Evolutionary conservation across 30 jellyfish, hydroid and myxozoan genomes (phyloP), one percentile per base, ranked within the genome.

Genomic region (Aurelia sp.): DNA sequence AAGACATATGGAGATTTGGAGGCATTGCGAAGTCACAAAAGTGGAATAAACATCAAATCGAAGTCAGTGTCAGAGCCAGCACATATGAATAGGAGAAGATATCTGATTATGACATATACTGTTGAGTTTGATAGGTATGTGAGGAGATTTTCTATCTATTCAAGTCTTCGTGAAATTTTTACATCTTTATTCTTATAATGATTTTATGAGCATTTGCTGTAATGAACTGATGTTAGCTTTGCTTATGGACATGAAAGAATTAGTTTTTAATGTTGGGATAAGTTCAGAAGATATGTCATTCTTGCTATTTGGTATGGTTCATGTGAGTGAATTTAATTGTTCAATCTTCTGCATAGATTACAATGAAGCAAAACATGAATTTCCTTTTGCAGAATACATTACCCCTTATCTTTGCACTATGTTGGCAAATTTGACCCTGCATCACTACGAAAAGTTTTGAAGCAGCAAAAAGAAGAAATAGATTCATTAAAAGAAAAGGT

Each of bases 51-150:
- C 55, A 7, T 19, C 3, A 59, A 41, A 22, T 37, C 71, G 55
- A 80, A 59, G 66, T 55, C 60, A n/a, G 40, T 22, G n/a, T 50
- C 87, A 3, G 31, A 51, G 11, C 37, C 71, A 4, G 50, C 66
- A 7, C 18, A 48, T 16, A 37, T 86, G 64, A 75, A 75, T 48
- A 71, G 53, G 27, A 92, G 80, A 37, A 68, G 98, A 80, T 92
- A 92, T 71, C 84, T 92, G 4, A 92, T 92, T 51, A 75, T 92
- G 90, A 92, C 98, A 15, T 92, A 92, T 66, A 81, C 98, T 47
- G 98, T 86, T 23, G 98, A 92, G 69, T 92, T 92, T 83, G 98
- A 92, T 59, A 82, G 91, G 96, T 86, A 53, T 37, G 92, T 51
- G 55, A 44, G 15, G 52, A 17, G 23, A 21, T 7, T 55, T 51